Base-by-base conservation (phyloP, 2,888 invertebrate genomes). In the Cenopis cana region DNA sequence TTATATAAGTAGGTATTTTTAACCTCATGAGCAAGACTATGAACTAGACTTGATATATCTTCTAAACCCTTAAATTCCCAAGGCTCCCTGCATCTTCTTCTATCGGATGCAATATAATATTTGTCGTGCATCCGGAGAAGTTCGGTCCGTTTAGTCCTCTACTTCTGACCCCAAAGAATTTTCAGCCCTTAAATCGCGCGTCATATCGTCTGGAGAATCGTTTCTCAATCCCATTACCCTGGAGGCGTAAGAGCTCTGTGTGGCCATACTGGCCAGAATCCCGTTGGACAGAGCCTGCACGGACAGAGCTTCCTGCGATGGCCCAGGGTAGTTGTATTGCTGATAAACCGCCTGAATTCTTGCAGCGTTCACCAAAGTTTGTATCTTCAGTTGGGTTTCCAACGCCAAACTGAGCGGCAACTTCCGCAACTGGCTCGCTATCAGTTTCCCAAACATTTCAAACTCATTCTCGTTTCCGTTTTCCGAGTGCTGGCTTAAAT, bases 371-470 rank as follows among this genome's bases (percentile, higher is more conserved):
- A 93, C 93, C 74, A 92, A 75, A 1, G 91, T 93, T 79, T 93
- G 92, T 74, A 93, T 93, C 80, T 93, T 93, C 72, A 93, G 76
- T 74, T 92, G 94, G 74, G 93, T 91, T 74, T 93, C 93, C 82
- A 92, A 81, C 56, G 92, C 92, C 81, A 91, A 79, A 73, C 91
- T 91, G 52, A 93, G 79, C 49, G 93, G 90, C 78, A 90, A 78
- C 81, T 93, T 94, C 75, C 93, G 82, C 76, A 93, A 78, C 77
- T 93, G 93, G 78, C 92, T 93, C 33, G 93, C 90, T 71, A 93
- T 93, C 76, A 93, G 78, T 80, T 93, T 93, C 49, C 91, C 93
- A 74, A 93, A 93, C 93, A 93, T 93, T 79, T 93, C 93, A 61
- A 93, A 93, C 79, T 93, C 93, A 74, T 93, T 93, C 75, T 93